A percentile compares a stretch with the other conserved stretches of the same genome.
Conservation (phyloP, 2,888 invertebrate species). For the Eudemis profundana region DNA sequence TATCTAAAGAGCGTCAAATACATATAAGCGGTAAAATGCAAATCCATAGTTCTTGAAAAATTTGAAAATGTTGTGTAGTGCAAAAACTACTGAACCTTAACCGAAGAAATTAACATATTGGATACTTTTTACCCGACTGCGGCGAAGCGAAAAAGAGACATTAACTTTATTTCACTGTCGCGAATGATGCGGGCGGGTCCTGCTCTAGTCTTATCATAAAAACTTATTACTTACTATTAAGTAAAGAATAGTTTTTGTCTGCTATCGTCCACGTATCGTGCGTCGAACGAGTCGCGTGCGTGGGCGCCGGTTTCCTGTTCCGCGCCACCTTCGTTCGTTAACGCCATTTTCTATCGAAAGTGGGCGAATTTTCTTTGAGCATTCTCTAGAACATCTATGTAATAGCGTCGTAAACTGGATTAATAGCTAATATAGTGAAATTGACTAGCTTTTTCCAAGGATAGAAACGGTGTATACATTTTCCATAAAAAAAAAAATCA, state of each 20-base stretch:
- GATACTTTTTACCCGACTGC: too few relatives aligned
- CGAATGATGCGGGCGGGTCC: too few relatives aligned
- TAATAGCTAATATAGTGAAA: not conserved
- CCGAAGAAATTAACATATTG: too few relatives aligned
- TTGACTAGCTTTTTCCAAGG: not conserved
- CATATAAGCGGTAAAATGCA: too few relatives aligned
- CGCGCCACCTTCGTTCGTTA: constrained; percentile 51
- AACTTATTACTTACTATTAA: constrained; percentile 3
- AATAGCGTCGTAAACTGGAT: not conserved
- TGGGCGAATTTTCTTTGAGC: constrained; percentile 8
- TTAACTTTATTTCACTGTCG: too few relatives aligned
- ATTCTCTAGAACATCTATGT: not conserved
- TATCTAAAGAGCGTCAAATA: too few relatives aligned
- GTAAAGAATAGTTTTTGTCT: not conserved
- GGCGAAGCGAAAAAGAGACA: too few relatives aligned
- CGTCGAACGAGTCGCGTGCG: constrained; percentile 54
- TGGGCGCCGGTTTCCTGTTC: constrained; percentile 51
- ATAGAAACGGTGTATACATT: not conserved
- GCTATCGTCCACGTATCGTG: constrained; percentile 16
- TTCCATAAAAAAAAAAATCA: too few relatives aligned
- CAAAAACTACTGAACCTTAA: too few relatives aligned
- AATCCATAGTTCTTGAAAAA: too few relatives aligned
- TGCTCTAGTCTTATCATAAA: not conserved
- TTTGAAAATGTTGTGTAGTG: too few relatives aligned
- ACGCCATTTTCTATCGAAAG: constrained; percentile 34